Conservation (phyloP, 1,140 invertebrate species). For the Sesamia nonagrioides region DNA sequence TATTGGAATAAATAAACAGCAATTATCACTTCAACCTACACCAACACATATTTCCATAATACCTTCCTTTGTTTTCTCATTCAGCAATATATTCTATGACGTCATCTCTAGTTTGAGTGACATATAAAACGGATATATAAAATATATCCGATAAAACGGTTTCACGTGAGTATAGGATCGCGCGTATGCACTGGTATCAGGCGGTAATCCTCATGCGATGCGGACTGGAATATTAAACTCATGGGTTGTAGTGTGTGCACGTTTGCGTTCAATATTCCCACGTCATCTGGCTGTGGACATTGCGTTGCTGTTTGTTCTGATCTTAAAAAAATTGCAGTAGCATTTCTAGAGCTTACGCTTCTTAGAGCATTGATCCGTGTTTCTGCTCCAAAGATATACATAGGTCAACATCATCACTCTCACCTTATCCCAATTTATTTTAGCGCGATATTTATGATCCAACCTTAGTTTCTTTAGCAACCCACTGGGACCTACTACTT, state of each 20-base stretch:
- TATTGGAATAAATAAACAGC: background rate
- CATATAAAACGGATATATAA: background rate
- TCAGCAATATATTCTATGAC: conserved; percentile 28
- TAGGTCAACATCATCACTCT: too few species aligned
- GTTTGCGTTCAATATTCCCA: background rate
- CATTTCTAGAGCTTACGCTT: too few species aligned
- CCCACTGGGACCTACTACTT: too few species aligned
- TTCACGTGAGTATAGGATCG: conserved; percentile 15
- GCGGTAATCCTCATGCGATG: conserved; percentile 23
- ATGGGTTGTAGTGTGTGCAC: background rate
- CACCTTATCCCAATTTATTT: too few species aligned
- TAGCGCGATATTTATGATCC: too few species aligned
- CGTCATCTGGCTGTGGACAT: background rate
- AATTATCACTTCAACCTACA: background rate
- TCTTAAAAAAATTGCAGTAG: background rate
- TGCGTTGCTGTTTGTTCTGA: background rate
- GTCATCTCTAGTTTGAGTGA: conserved; percentile 20
- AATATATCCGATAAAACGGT: conserved; percentile 31
- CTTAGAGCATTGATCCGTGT: too few species aligned
- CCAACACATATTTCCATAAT: conserved; percentile 11
- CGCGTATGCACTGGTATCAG: conserved; percentile 27
- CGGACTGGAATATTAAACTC: conserved; percentile 29
- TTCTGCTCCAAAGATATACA: too few species aligned
- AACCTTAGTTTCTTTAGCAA: too few species aligned
- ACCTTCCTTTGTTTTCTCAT: conserved; percentile 9